A percentile compares a stretch with the other conserved stretches of the same genome.
These are phyloP conservation scores for Antheraea assamensis DNA, from an alignment of 2,888 invertebrate genomes.

Conservation along the genomic window DNA sequence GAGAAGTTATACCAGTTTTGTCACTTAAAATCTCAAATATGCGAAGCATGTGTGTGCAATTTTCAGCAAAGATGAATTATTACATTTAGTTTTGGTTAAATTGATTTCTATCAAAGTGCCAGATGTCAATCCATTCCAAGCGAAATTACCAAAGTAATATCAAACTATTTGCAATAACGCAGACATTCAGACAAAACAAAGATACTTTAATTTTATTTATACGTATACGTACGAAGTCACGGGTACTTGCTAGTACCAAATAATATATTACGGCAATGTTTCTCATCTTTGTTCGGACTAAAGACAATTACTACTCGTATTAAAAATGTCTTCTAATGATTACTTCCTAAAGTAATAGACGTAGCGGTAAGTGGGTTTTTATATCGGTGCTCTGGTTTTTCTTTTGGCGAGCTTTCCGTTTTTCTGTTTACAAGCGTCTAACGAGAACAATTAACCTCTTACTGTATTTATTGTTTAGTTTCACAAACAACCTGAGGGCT, in stretches of 20 bases:
- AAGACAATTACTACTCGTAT: neutral
- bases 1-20: too few species aligned
- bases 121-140: neutral
- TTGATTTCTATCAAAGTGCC: neutral
- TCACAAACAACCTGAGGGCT: neutral
- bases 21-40: too few species aligned
- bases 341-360: neutral
- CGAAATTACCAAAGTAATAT: neutral
- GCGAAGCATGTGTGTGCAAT: too few species aligned
- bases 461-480: constrained; percentile 2
- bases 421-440: constrained; percentile 5
- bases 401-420: neutral
- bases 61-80: too few species aligned
- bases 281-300: neutral
- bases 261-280: neutral
- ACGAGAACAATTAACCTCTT: constrained; percentile 10
- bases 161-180: neutral
- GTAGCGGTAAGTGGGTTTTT: constrained; percentile 9
- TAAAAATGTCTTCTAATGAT: neutral
- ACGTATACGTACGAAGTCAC: neutral
- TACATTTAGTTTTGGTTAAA: too few species aligned
- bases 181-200: neutral
- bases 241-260: neutral
- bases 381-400: constrained; percentile 6
- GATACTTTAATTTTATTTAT: too few species aligned